Percentiles rank a stretch among this genome's conserved stretches.
These are phyloP conservation scores for Dipodomys merriami DNA, from an alignment of 2,113 vertebrate genomes.

Conservation along the genomic window DNA sequence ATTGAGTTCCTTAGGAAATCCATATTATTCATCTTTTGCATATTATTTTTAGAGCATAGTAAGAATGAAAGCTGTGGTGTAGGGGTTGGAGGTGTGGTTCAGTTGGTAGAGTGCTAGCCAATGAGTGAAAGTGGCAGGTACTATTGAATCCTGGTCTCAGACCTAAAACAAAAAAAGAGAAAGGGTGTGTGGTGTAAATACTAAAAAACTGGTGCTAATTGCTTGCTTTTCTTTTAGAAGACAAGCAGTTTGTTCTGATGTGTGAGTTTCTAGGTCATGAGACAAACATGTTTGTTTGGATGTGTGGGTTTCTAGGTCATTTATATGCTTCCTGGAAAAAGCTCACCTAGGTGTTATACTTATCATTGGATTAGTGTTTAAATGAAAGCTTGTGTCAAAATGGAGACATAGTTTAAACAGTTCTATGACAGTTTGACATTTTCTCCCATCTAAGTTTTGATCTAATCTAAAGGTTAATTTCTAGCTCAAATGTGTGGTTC, in stretches of 20 bases:
- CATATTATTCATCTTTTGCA: not conserved
- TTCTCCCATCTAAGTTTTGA: slow-evolving; percentile 11
- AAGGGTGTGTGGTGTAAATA: slow-evolving; percentile 46
- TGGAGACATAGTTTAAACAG: not conserved
- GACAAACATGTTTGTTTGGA: not conserved
- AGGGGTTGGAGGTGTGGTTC: no score
- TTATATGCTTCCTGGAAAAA: not conserved
- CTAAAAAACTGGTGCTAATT: slow-evolving; percentile 43
- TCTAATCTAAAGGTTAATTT: slow-evolving; percentile 53
- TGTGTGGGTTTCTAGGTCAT: slow-evolving; percentile 39
- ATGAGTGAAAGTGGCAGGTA: no score
- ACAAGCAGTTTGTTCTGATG: slow-evolving; percentile 14
- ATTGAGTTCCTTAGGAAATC: not conserved
- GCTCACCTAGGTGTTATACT: not conserved
- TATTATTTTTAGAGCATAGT: not conserved
- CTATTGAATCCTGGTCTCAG: no score
- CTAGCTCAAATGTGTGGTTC: slow-evolving; percentile 35
- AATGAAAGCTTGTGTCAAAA: slow-evolving; percentile 2
- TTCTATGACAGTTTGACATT: slow-evolving; percentile 28
- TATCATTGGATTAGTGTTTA: slow-evolving; percentile 47
- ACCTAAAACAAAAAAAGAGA: no score
- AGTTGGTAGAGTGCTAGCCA: no score
- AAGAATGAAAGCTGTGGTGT: slow-evolving; percentile 7
- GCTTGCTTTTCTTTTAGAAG: slow-evolving; percentile 39
- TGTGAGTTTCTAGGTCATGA: slow-evolving; percentile 37